Conservation (phyloP, 2,113 vertebrate genomes). For the Pycnonotus jocosus region DNA sequence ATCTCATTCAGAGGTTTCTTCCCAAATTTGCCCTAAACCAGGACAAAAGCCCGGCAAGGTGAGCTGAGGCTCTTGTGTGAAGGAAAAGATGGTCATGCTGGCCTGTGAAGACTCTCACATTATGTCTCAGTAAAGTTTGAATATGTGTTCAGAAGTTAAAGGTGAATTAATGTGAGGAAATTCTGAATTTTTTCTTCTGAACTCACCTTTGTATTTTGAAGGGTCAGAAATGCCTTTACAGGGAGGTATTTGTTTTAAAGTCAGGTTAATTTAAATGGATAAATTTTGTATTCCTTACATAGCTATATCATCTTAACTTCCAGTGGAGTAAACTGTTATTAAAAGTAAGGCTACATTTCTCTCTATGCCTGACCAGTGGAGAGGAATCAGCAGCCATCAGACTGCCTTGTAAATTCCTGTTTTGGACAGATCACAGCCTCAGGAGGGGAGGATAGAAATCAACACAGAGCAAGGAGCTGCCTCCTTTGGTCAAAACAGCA, state of each 20-base stretch:
- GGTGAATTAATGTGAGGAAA: not conserved
- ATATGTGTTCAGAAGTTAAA: not conserved
- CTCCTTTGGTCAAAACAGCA: not conserved
- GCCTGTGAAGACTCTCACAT: not conserved
- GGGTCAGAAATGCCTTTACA: not conserved
- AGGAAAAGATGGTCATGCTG: not conserved
- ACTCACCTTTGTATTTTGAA: not conserved
- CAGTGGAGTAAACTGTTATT: not conserved
- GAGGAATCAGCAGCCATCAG: not conserved
- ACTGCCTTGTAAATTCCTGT: not conserved
- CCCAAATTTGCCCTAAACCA: not conserved
- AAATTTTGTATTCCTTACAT: not conserved
- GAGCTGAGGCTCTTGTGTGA: not conserved
- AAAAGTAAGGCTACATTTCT: not conserved
- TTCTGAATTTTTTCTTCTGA: not conserved
- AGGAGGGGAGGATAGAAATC: not conserved
- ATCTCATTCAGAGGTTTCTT: not conserved
- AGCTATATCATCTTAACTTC: not conserved
- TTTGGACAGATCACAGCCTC: not conserved
- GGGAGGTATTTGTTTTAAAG: not conserved
- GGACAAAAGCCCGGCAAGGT: not conserved
- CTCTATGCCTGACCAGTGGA: not conserved
- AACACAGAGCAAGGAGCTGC: not conserved
- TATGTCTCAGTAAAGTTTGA: not conserved
- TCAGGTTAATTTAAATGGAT: not conserved